A percentile compares a stretch with the other conserved stretches of the same genome.
Evolutionary conservation across 2,888 invertebrate genomes (phyloP).

Genomic region (Hydraecia micacea): DNA sequence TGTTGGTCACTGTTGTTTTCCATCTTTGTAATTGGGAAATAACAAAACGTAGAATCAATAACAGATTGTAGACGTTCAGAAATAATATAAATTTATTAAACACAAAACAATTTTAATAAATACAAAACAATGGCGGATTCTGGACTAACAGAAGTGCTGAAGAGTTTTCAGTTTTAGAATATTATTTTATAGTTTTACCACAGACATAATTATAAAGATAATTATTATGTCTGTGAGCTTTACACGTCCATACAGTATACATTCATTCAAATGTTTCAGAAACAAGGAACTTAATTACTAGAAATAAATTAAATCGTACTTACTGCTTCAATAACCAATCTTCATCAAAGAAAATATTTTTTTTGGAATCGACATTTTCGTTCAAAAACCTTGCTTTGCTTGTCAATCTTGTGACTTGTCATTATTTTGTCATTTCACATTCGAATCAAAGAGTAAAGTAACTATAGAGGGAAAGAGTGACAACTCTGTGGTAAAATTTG

Average conservation of each 20-base stretch:
- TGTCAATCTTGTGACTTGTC: neutral
- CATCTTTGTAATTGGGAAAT: neutral
- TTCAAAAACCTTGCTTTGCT: slow-evolving; percentile 21
- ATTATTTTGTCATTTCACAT: neutral
- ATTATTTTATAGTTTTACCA: neutral
- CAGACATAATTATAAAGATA: too few species aligned
- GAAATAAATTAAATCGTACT: neutral
- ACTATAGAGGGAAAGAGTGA: too few species aligned
- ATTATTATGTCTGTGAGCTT: too few species aligned
- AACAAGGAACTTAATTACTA: too few species aligned
- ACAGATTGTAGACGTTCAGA: slow-evolving; percentile 23
- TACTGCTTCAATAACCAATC: neutral
- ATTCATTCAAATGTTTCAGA: neutral
- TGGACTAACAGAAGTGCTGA: neutral
- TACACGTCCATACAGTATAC: too few species aligned
- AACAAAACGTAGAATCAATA: slow-evolving; percentile 56
- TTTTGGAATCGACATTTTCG: neutral
- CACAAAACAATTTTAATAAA: too few species aligned
- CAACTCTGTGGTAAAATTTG: too few species aligned
- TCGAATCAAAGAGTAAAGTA: too few species aligned
- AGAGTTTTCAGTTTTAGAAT: neutral
- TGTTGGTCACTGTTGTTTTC: neutral
- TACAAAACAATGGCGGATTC: neutral
- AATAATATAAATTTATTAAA: neutral
- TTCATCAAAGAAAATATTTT: neutral